Conservation (phyloP, 2,888 invertebrate genomes). For the Eurytoma californica region DNA sequence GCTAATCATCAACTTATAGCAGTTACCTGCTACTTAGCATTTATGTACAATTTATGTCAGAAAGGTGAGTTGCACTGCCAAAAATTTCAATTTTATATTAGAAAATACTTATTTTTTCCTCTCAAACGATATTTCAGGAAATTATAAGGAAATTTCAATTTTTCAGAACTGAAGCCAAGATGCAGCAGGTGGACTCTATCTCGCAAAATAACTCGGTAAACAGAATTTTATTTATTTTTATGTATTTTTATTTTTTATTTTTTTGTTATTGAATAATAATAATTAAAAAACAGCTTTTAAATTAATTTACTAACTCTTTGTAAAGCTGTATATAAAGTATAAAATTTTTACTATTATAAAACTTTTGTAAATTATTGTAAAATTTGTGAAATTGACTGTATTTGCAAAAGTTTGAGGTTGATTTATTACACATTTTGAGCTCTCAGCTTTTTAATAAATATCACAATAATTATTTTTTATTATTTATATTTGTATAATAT, state of each 20-base stretch:
- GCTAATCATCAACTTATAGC: slow-evolving; percentile 71
- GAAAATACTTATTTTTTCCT: background rate
- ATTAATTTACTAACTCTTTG: slow-evolving; percentile 47
- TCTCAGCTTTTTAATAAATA: background rate
- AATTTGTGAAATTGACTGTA: slow-evolving; percentile 26
- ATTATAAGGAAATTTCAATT: slow-evolving; percentile 38
- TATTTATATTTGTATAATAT: background rate
- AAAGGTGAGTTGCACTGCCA: slow-evolving; percentile 66
- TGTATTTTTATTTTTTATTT: too few relatives aligned
- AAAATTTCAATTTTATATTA: slow-evolving; percentile 23
- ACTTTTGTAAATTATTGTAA: slow-evolving; percentile 12
- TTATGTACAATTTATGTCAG: slow-evolving; percentile 74
- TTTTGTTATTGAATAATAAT: background rate
- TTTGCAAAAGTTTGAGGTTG: slow-evolving; percentile 37
- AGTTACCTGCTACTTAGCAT: slow-evolving; percentile 74
- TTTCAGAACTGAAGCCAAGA: slow-evolving; percentile 76
- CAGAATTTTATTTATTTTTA: background rate
- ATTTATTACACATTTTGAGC: slow-evolving; percentile 30
- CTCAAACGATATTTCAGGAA: background rate
- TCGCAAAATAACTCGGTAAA: slow-evolving; percentile 79
- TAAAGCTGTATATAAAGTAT: slow-evolving; percentile 22
- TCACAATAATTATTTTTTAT: too few relatives aligned
- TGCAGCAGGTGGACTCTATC: slow-evolving; percentile 79
- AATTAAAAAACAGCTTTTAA: slow-evolving; percentile 51
- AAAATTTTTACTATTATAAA: slow-evolving; percentile 28